phyloP scores from a whole-genome alignment of 2,888 invertebrate genomes.

The Nasonovia ribisnigri region DNA sequence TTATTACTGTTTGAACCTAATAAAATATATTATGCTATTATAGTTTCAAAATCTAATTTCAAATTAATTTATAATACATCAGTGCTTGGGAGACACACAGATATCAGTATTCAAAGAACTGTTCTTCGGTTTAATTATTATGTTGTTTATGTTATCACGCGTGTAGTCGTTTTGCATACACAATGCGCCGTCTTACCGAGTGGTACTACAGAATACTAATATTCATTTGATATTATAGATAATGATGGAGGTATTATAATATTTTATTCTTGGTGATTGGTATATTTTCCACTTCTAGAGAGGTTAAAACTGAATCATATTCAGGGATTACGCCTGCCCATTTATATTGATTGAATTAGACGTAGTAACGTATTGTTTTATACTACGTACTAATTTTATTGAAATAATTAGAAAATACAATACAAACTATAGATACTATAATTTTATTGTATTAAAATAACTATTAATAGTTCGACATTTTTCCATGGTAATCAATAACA shows the following conservation, averaged over 20 bases:
- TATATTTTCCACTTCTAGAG: neutral
- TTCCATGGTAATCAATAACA: neutral
- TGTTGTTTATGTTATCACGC: neutral
- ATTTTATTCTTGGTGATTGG: no score
- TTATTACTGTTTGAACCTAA: neutral
- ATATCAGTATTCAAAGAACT: neutral
- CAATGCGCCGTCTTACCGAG: slow-evolving; percentile 26
- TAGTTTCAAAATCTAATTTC: neutral
- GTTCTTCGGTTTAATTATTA: neutral
- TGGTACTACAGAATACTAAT: neutral
- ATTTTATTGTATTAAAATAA: neutral
- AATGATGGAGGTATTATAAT: no score
- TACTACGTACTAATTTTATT: neutral
- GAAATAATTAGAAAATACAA: neutral
- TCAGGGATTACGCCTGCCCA: neutral
- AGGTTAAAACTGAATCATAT: neutral
- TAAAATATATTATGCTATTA: neutral
- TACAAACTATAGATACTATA: neutral
- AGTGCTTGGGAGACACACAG: neutral
- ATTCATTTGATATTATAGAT: neutral
- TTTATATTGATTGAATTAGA: neutral
- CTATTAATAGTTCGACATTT: neutral
- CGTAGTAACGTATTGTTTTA: neutral
- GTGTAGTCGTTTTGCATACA: slow-evolving; percentile 50
- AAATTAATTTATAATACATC: neutral